Evolutionary conservation across 1,140 invertebrate genomes (phyloP), one percentile per base, ranked within the genome.

Genomic region (Cotesia glomerata): DNA sequence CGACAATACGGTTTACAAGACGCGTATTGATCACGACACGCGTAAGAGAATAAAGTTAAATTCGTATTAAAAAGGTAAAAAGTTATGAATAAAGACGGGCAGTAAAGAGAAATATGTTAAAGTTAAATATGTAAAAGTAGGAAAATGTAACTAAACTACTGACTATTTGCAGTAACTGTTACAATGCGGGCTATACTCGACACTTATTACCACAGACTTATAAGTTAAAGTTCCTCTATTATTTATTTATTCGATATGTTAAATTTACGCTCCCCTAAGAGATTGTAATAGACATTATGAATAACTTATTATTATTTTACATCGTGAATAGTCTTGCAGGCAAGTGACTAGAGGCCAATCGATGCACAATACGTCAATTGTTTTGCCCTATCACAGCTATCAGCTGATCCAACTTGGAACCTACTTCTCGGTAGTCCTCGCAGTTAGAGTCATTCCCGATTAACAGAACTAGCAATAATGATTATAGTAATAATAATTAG

Each of bases 1-100:
- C 68, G 52, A 74, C 65, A 69, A 72, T 75, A 69, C n/a, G 51
- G 64, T 75, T 75, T 68, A 69, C 49, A 69, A 68, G 52, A 65
- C 66, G 64, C 69, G 70, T 73, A 73, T 73, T 73, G 72, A 73
- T 73, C 66, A 71, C n/a, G 49, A 51, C 32, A 65, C 62, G 18
- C 69, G 64, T 66, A 26, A 61, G 34, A 5, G 14, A 68, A 45
- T 7, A 2, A 45, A 45, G 39, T 45, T 45, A 45, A 45, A 45
- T 45, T 62, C 2, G 16, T 14, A 56, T 18, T 35, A 62, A 62
- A 26, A 62, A 34, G 11, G 11, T 45, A 45, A 2, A 45, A 45
- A 45, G 39, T 45, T 45, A 45, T 45, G 56, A 58, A 58, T 58
- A 18, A 18, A 58, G 18, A 16, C 14, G 56, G 56, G 32, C 56